Percentiles rank a stretch among this genome's conserved stretches.
These are phyloP conservation scores for Prionailurus bengalensis DNA, from an alignment of 2,113 vertebrate species.

Conservation along the genomic window DNA sequence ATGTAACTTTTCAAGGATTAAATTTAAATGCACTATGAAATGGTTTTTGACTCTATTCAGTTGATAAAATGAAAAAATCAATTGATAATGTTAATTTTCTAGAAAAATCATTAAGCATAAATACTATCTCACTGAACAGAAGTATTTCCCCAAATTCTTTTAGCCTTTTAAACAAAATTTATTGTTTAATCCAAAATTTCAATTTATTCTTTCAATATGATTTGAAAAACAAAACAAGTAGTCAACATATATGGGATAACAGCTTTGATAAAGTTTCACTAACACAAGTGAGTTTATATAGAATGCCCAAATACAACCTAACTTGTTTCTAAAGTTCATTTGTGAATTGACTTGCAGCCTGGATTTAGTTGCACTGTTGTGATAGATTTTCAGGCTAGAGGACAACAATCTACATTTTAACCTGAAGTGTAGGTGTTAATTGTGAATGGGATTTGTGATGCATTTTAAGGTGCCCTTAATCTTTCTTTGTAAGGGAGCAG, in stretches of 20 bases:
- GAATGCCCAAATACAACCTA: background rate
- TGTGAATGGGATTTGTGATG: background rate
- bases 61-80: constrained; percentile 57
- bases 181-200: constrained; percentile 22
- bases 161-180: constrained; percentile 26
- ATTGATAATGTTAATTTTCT: constrained; percentile 1
- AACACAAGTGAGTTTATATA: background rate
- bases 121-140: background rate
- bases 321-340: constrained; percentile 36
- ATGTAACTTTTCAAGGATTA: background rate
- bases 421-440: background rate
- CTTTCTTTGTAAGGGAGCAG: background rate
- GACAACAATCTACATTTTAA: background rate
- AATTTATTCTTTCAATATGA: constrained; percentile 42
- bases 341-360: constrained; percentile 3
- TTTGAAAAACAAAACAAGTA: background rate
- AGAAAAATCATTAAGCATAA: background rate
- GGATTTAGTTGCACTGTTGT: background rate
- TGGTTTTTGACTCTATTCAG: constrained; percentile 4
- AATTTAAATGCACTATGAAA: background rate
- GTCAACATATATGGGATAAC: background rate
- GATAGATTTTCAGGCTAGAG: background rate
- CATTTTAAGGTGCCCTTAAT: background rate
- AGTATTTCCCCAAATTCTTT: constrained; percentile 38
- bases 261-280: constrained; percentile 34